Conservation (phyloP, 1,140 invertebrate species). For the Tetramorium parvispinum region DNA sequence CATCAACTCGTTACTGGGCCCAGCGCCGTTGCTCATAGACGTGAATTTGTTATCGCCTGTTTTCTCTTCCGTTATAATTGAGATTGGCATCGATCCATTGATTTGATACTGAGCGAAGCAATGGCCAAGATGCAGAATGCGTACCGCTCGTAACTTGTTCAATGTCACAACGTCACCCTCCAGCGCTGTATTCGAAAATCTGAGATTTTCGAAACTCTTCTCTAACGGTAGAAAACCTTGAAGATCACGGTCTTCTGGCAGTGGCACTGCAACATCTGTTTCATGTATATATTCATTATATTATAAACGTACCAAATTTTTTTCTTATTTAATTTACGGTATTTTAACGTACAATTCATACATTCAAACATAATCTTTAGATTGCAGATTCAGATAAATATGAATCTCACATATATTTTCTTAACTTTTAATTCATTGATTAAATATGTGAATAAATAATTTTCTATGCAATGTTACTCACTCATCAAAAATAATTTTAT, state of each 20-base stretch:
- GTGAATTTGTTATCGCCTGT: slow-evolving; percentile 74
- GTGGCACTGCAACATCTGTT: slow-evolving; percentile 88
- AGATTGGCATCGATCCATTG: slow-evolving; percentile 81
- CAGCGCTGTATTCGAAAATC: slow-evolving; percentile 84
- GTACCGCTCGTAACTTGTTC: slow-evolving; percentile 82
- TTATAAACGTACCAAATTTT: background rate
- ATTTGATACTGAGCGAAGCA: slow-evolving; percentile 84
- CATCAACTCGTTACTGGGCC: slow-evolving; percentile 82
- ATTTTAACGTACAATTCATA: background rate
- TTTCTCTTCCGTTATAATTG: slow-evolving; percentile 67
- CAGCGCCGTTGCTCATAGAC: slow-evolving; percentile 72
- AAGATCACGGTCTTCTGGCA: slow-evolving; percentile 92
- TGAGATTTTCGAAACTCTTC: slow-evolving; percentile 85
- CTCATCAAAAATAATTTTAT: too few relatives aligned
- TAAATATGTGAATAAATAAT: slow-evolving; percentile 25
- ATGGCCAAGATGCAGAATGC: slow-evolving; percentile 85
- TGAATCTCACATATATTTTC: background rate
- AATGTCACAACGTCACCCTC: slow-evolving; percentile 74
- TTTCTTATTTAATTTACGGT: background rate
- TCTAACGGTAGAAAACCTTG: slow-evolving; percentile 92
- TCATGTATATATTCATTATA: background rate
- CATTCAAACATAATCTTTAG: background rate
- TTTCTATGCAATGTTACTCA: slow-evolving; percentile 77
- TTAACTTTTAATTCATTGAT: background rate
- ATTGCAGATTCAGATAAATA: background rate